Conservation (phyloP, 2,113 vertebrate genomes). For the Lophotis ruficrista region DNA sequence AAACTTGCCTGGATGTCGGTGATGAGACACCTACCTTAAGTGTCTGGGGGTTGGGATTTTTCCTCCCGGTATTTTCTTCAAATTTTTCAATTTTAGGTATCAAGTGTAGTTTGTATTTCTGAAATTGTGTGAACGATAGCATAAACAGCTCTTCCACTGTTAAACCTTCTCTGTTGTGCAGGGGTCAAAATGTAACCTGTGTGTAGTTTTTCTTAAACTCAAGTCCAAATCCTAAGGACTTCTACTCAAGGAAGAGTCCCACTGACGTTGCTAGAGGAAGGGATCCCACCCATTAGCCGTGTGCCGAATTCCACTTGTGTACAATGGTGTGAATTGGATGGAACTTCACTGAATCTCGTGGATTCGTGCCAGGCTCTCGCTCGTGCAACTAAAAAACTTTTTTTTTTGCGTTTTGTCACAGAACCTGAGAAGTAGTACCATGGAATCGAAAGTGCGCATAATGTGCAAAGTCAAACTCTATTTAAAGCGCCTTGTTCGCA, state of each 20-base stretch:
- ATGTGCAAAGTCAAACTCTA: slow-evolving; percentile 11
- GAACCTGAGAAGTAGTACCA: background rate
- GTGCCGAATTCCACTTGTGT: fast-evolving
- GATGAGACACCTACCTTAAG: background rate
- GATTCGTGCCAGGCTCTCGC: background rate
- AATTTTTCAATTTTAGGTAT: background rate
- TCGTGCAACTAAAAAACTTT: background rate
- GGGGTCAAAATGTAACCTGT: background rate
- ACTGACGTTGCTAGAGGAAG: background rate
- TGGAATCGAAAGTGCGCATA: background rate
- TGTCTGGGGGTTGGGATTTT: fast-evolving
- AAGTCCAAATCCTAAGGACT: background rate
- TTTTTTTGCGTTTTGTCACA: background rate
- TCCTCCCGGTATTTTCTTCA: background rate
- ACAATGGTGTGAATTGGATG: too few relatives aligned
- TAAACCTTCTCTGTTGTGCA: background rate
- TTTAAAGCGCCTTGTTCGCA: background rate
- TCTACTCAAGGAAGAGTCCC: background rate
- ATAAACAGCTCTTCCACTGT: background rate
- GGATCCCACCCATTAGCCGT: fast-evolving
- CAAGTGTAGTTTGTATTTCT: background rate
- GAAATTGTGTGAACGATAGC: background rate
- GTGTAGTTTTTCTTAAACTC: background rate
- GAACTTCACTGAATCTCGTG: fast-evolving
- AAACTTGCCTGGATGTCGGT: fast-evolving